Conservation (phyloP, 2,888 invertebrate species). For the Lampropteryx suffumata region DNA sequence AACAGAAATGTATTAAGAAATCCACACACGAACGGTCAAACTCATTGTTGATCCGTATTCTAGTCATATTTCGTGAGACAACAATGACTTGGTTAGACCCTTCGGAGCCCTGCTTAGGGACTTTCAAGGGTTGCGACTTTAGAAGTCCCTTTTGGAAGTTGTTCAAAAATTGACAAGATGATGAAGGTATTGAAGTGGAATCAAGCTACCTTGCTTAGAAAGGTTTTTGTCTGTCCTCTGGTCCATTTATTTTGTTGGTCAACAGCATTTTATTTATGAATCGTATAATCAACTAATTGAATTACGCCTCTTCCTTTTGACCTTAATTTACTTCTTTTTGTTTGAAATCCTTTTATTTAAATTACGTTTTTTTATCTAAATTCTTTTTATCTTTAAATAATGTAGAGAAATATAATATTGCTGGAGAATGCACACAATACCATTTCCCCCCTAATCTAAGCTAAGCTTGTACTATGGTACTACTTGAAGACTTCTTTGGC, state of each 20-base stretch:
- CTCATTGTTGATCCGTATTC: slow-evolving; percentile 43
- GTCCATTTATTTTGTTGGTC: not conserved
- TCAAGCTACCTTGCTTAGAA: slow-evolving; percentile 22
- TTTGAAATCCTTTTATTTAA: too few relatives aligned
- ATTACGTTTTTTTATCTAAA: too few relatives aligned
- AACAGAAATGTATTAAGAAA: slow-evolving; percentile 39
- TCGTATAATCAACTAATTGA: too few relatives aligned
- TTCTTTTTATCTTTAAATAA: too few relatives aligned
- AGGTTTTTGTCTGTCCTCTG: slow-evolving; percentile 5
- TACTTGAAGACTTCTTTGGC: too few relatives aligned
- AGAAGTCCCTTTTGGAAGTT: slow-evolving; percentile 28
- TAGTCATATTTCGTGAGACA: slow-evolving; percentile 42
- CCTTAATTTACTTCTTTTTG: too few relatives aligned
- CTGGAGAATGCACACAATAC: too few relatives aligned
- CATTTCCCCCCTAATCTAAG: too few relatives aligned
- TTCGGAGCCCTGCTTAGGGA: slow-evolving; percentile 40
- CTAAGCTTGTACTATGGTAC: too few relatives aligned
- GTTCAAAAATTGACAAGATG: slow-evolving; percentile 34
- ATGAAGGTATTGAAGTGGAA: slow-evolving; percentile 33
- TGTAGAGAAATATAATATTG: too few relatives aligned
- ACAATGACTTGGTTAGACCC: slow-evolving; percentile 38
- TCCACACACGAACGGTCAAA: slow-evolving; percentile 37
- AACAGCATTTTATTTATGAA: not conserved
- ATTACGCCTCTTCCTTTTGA: too few relatives aligned
- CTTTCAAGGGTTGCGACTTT: slow-evolving; percentile 34